These are phyloP conservation scores for Protosalanx chinensis DNA, from an alignment of 2,797 vertebrate genomes.

Conservation along the genomic window DNA sequence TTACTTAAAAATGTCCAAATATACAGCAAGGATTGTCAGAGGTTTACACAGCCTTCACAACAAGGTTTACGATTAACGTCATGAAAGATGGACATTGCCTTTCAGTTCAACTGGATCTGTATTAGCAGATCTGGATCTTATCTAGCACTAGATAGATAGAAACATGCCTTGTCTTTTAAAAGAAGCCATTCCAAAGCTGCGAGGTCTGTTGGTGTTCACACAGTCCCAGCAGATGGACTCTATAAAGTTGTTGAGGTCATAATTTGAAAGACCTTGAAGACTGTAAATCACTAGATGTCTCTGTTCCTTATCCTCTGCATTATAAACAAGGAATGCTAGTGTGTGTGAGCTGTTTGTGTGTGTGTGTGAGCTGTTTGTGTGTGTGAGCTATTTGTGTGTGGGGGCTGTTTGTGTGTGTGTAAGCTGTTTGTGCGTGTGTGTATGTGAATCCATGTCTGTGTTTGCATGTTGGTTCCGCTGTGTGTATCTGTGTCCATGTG, in stretches of 20 bases:
- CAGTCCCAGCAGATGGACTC: neutral
- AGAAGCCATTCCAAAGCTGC: too few species aligned
- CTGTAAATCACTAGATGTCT: neutral
- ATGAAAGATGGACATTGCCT: neutral
- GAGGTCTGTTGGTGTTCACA: neutral
- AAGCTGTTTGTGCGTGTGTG: neutral
- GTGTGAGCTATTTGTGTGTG: neutral
- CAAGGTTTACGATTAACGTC: neutral
- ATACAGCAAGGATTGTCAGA: neutral
- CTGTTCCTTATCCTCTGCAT: neutral
- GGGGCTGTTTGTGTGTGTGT: neutral
- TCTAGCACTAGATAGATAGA: too few species aligned
- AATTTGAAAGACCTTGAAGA: neutral
- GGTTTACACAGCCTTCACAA: neutral
- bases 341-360: neutral
- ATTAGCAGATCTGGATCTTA: too few species aligned
- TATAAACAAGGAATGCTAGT: neutral
- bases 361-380: too few species aligned
- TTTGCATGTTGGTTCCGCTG: neutral
- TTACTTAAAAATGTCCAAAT: neutral
- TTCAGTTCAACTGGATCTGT: too few species aligned
- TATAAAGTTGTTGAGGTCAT: neutral
- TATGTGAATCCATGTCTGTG: slow-evolving; percentile 1
- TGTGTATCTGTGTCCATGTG: neutral
- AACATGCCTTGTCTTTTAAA: too few species aligned